Base-by-base conservation (phyloP, 2,113 vertebrate species). In the Ageneiosus marmoratus region DNA sequence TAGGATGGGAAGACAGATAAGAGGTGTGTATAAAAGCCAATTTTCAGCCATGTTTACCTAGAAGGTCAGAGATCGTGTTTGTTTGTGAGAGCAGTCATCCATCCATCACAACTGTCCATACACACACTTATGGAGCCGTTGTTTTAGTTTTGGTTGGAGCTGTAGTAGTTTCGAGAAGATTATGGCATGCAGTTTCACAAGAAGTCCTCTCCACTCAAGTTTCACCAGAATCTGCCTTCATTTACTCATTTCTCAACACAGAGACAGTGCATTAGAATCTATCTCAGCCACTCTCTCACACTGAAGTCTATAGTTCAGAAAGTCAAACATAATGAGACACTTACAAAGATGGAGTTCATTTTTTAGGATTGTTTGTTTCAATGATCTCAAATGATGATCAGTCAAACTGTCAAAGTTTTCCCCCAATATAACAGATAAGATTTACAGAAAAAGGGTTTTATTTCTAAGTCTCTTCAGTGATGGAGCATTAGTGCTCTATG, bases 31-130 rank as follows among this genome's bases (percentile, higher is more conserved):
- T 80, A 85, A 73, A 83, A 51, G 80, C 80, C 32, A 41, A 32
- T 77, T 82, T 80, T 67, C 76, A 77, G 63, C 41, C 24, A 62
- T 80, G 80, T 85, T 87, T 87, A 69, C 62, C 70, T 65, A 63
- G 53, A 20, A 85, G 86, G 86, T 87, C 86, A 87, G 81, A 79
- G 86, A 77, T 85, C 80, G n/a, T 84, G 86, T 85, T 83, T 87
- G 80, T 85, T 87, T 83, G 86, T 18, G 11, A 73, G 76, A 80
- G 76, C 48, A 53, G 76, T 85, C 83, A 85, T 50, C 55, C 86
- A 77, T 87, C 67, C 53, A 51, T 75, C 72, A 37, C 75, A 41
- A 72, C 51, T n/a, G 15, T 74, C 56, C 75, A 74, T 70, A 83
- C 27, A 86, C 4, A 32, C 56, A 56, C 48, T 60, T 69, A 34